Conservation (phyloP, 2,888 invertebrate genomes). For the Scrobipalpa costella region DNA sequence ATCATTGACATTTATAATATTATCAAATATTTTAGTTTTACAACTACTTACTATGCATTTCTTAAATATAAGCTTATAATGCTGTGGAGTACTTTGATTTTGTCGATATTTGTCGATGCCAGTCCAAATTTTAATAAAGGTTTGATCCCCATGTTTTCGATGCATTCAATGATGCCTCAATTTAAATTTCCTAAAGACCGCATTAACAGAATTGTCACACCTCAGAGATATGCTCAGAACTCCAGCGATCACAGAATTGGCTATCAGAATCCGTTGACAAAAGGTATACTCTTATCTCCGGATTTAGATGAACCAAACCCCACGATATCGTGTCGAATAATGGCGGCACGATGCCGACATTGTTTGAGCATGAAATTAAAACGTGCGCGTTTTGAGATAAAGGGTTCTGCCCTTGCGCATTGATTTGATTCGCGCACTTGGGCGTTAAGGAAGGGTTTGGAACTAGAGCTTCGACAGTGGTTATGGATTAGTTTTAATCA, state of each 20-base stretch:
- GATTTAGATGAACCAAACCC: slow-evolving; percentile 80
- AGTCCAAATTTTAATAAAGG: no score
- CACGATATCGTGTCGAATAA: slow-evolving; percentile 76
- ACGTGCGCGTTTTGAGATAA: slow-evolving; percentile 78
- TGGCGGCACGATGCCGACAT: slow-evolving; percentile 78
- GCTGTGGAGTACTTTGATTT: no score
- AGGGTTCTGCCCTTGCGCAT: slow-evolving; percentile 66
- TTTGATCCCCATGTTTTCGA: no score
- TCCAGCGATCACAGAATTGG: slow-evolving; percentile 58
- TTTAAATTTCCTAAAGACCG: no score
- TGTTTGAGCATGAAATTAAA: slow-evolving; percentile 82
- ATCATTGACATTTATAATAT: no score
- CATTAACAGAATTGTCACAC: background rate
- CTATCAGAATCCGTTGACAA: slow-evolving; percentile 71
- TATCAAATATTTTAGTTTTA: no score
- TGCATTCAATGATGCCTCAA: no score
- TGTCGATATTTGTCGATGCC: no score
- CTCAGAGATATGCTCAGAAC: no score
- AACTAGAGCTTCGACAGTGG: background rate
- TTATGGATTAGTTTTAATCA: background rate
- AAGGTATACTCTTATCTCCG: slow-evolving; percentile 74
- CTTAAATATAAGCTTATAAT: no score
- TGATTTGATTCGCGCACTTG: slow-evolving; percentile 53
- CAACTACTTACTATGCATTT: no score
- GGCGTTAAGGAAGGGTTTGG: background rate